phyloP scores from a whole-genome alignment of 2,797 vertebrate genomes.

The Corythornis leucogaster region DNA sequence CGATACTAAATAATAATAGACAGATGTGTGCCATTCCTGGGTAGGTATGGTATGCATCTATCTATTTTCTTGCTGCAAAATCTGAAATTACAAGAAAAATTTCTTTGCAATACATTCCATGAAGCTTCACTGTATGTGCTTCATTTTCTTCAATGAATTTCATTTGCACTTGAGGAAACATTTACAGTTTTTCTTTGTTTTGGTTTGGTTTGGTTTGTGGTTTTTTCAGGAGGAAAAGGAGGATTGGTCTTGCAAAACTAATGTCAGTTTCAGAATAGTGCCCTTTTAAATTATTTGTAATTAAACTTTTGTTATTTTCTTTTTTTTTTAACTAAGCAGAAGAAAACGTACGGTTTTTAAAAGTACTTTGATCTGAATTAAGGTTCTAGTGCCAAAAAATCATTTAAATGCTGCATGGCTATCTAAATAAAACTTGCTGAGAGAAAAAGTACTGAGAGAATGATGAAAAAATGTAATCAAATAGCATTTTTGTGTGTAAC shows the following conservation, averaged over 20 bases:
- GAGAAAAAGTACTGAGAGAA: constrained; percentile 42
- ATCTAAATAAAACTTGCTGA: constrained; percentile 33
- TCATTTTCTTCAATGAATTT: constrained; percentile 7
- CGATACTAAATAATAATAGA: not conserved
- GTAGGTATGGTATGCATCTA: not conserved
- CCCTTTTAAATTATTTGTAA: constrained; percentile 1
- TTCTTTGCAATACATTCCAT: not conserved
- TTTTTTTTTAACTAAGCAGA: constrained; percentile 17
- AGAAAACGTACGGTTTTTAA: not conserved
- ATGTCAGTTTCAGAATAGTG: not conserved
- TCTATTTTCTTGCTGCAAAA: not conserved
- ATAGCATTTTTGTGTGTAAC: constrained; percentile 59
- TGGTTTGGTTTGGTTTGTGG: not conserved
- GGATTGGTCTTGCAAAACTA: not conserved
- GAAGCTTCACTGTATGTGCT: not conserved
- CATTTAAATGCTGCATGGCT: constrained; percentile 11
- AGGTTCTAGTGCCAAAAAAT: constrained; percentile 29
- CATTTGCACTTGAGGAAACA: not conserved
- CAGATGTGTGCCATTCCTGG: no score
- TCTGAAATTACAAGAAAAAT: not conserved
- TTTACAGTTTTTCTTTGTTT: not conserved
- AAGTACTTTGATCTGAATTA: constrained; percentile 43
- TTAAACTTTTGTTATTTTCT: not conserved
- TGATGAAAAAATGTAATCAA: constrained; percentile 63
- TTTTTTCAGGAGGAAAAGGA: not conserved